Percentiles rank a stretch among this genome's conserved stretches.
These are phyloP conservation scores for Phyllostomus discolor DNA, from an alignment of 2,113 vertebrate genomes.

Conservation along the genomic window DNA sequence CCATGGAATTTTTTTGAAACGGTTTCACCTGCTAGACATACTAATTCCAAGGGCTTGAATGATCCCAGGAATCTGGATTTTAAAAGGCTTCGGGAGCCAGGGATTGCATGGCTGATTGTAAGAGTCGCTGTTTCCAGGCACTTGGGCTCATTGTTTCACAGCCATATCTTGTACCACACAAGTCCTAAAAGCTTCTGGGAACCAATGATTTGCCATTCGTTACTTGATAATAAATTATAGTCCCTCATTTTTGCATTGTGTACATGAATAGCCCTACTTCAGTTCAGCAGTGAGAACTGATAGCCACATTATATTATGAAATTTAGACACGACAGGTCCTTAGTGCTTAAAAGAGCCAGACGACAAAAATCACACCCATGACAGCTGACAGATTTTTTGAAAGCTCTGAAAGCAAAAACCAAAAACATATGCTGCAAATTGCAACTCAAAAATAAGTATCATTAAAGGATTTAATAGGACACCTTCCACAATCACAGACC, in stretches of 20 bases:
- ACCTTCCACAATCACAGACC: background rate
- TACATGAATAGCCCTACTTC: constrained; percentile 40
- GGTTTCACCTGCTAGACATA: background rate
- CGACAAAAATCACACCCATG: constrained; percentile 26
- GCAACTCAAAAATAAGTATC: constrained; percentile 19
- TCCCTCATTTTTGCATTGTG: constrained; percentile 10
- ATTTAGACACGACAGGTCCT: constrained; percentile 49
- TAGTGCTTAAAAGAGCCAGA: constrained; percentile 41
- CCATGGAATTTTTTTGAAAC: background rate
- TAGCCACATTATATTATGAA: constrained; percentile 36
- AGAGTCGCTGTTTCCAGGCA: background rate
- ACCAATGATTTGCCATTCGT: background rate
- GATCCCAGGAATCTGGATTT: background rate
- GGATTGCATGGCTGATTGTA: background rate
- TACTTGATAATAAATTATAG: constrained; percentile 11
- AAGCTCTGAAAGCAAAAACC: constrained; percentile 28
- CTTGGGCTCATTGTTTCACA: background rate
- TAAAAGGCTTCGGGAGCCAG: background rate
- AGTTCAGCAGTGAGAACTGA: constrained; percentile 31
- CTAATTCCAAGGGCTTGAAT: background rate
- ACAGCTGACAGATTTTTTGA: constrained; percentile 25
- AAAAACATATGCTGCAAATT: constrained; percentile 31
- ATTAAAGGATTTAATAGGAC: constrained; percentile 16
- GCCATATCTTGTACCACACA: background rate
- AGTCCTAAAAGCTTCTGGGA: background rate